These are phyloP conservation scores for Ericerus pela DNA, from an alignment of 1,140 invertebrate genomes.

Conservation along the genomic window DNA sequence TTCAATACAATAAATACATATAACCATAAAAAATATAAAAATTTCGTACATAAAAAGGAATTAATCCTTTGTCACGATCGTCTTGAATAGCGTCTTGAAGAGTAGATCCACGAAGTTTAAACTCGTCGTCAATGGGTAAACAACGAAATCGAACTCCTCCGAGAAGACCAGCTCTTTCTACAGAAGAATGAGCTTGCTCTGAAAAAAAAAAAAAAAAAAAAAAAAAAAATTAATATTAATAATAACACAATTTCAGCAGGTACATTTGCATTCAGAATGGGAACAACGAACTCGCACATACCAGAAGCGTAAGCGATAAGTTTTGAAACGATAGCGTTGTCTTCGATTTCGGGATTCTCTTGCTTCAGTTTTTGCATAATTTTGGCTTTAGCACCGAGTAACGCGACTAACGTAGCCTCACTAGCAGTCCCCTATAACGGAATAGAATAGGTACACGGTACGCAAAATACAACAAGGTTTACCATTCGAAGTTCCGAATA, in stretches of 20 bases:
- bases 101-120: conserved; percentile 61
- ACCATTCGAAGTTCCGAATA: not conserved
- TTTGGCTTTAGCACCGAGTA: conserved; percentile 77
- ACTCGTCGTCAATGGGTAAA: conserved; percentile 62
- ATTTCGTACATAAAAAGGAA: conserved; percentile 82
- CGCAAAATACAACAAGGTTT: too few species aligned
- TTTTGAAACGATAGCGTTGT: conserved; percentile 68
- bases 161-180: conserved; percentile 79
- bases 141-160: conserved; percentile 72
- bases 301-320: conserved; percentile 73
- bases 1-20: too few species aligned
- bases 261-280: too few species aligned
- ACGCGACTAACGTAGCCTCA: conserved; percentile 69
- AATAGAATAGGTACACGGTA: too few species aligned
- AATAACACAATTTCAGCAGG: too few species aligned
- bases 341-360: conserved; percentile 57
- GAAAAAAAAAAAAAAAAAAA: conserved; percentile 22
- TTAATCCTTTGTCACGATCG: conserved; percentile 63
- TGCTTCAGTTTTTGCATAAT: conserved; percentile 53
- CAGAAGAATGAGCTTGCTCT: conserved; percentile 87
- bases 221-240: not conserved
- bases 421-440: conserved; percentile 60
- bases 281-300: too few species aligned
- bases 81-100: conserved; percentile 66
- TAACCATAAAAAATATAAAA: too few species aligned